phyloP scores from a whole-genome alignment of 2,888 invertebrate species.

The Erannis defoliaria region DNA sequence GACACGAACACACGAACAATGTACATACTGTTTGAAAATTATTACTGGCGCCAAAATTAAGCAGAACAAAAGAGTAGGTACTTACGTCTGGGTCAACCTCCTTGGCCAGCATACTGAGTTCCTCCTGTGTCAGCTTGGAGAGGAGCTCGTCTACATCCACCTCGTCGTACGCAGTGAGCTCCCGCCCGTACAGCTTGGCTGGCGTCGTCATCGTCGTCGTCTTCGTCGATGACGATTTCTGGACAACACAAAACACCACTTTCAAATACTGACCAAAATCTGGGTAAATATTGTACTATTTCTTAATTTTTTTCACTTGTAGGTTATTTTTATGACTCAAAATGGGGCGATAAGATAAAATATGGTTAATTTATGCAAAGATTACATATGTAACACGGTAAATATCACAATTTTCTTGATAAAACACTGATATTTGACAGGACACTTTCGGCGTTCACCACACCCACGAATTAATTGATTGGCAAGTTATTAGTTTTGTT shows the following conservation, averaged over 20 bases:
- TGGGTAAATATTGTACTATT: background rate
- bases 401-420: constrained; percentile 63
- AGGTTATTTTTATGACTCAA: constrained; percentile 47
- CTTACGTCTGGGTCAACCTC: constrained; percentile 99
- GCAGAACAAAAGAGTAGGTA: constrained; percentile 56
- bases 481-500: constrained; percentile 41
- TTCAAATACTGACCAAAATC: constrained; percentile 41
- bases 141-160: constrained; percentile 98
- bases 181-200: constrained; percentile 95
- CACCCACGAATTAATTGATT: constrained; percentile 72
- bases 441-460: constrained; percentile 71
- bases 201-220: constrained; percentile 96
- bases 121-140: constrained; percentile 96
- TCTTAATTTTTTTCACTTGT: constrained; percentile 20
- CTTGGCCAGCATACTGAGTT: constrained; percentile 98
- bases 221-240: constrained; percentile 96
- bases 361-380: constrained; percentile 36
- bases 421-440: constrained; percentile 58
- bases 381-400: constrained; percentile 52
- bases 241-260: constrained; percentile 75
- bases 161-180: constrained; percentile 96
- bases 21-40: constrained; percentile 11
- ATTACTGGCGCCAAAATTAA: constrained; percentile 5
- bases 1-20: too few relatives aligned
- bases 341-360: constrained; percentile 23